These are phyloP conservation scores for Limnephilus marmoratus DNA, from an alignment of 2,888 invertebrate species.

Conservation along the genomic window DNA sequence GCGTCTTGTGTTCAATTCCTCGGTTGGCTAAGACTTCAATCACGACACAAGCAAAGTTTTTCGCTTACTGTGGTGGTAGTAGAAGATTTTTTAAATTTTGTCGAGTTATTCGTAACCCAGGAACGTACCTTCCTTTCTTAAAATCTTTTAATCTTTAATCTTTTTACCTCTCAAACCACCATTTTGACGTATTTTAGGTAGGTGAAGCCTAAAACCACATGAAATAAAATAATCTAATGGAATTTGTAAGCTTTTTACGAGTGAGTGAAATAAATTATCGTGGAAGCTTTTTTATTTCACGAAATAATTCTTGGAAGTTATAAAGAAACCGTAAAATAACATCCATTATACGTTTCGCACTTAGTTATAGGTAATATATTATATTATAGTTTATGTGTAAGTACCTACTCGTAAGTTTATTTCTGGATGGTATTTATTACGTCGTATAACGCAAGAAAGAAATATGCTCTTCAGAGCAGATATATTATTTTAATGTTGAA, in stretches of 20 bases:
- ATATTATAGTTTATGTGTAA: neutral
- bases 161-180: neutral
- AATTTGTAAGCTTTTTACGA: neutral
- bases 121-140: too few species aligned
- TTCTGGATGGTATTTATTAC: neutral
- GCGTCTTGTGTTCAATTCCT: too few species aligned
- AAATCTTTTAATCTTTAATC: too few species aligned
- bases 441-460: neutral
- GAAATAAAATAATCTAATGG: neutral
- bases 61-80: too few species aligned
- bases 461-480: neutral
- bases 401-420: neutral
- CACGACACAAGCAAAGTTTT: too few species aligned
- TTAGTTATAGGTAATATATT: constrained; percentile 2
- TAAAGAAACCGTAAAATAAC: neutral
- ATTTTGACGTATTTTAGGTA: neutral
- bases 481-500: constrained; percentile 2
- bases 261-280: neutral
- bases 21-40: too few species aligned
- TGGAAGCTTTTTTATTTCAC: neutral
- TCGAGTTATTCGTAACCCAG: too few species aligned
- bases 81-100: too few species aligned
- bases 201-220: neutral
- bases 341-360: neutral
- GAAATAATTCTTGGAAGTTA: neutral